Conservation (phyloP, 2,888 invertebrate genomes). For the Parnassius glacialis region DNA sequence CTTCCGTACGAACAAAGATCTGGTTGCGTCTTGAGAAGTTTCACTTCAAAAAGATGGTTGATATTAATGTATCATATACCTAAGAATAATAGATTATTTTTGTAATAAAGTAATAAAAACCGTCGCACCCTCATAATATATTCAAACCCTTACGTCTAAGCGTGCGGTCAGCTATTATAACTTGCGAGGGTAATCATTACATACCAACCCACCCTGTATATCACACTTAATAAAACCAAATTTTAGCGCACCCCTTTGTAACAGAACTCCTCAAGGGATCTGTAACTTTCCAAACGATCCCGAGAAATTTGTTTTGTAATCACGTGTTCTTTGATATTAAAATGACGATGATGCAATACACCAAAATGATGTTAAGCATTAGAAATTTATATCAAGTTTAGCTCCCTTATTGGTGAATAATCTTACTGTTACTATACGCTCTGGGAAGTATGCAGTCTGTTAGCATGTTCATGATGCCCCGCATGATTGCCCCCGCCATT, state of each 20-base stretch:
- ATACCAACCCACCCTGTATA: slow-evolving; percentile 49
- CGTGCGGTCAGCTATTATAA: slow-evolving; percentile 23
- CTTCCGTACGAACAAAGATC: too few relatives aligned
- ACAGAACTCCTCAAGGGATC: slow-evolving; percentile 29
- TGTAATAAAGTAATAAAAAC: slow-evolving; percentile 21
- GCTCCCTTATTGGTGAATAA: too few relatives aligned
- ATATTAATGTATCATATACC: too few relatives aligned
- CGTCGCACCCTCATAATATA: slow-evolving; percentile 40
- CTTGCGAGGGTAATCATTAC: slow-evolving; percentile 40
- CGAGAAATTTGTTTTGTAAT: slow-evolving; percentile 20
- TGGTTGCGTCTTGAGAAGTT: too few relatives aligned
- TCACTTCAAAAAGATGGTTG: too few relatives aligned
- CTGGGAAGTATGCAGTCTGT: too few relatives aligned
- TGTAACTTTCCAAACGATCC: slow-evolving; percentile 14
- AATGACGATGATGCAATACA: slow-evolving; percentile 2
- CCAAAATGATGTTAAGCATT: too few relatives aligned
- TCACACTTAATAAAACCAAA: slow-evolving; percentile 65
- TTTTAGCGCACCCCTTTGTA: slow-evolving; percentile 45
- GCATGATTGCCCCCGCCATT: too few relatives aligned
- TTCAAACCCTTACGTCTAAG: slow-evolving; percentile 42
- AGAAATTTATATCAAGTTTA: too few relatives aligned
- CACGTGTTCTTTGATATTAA: slow-evolving; percentile 25
- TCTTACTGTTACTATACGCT: too few relatives aligned
- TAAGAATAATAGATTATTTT: background rate
- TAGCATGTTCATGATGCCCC: too few relatives aligned